These are phyloP conservation scores for Hypocryptadius cinnamomeus DNA, from an alignment of 2,113 vertebrate genomes.

Conservation along the genomic window DNA sequence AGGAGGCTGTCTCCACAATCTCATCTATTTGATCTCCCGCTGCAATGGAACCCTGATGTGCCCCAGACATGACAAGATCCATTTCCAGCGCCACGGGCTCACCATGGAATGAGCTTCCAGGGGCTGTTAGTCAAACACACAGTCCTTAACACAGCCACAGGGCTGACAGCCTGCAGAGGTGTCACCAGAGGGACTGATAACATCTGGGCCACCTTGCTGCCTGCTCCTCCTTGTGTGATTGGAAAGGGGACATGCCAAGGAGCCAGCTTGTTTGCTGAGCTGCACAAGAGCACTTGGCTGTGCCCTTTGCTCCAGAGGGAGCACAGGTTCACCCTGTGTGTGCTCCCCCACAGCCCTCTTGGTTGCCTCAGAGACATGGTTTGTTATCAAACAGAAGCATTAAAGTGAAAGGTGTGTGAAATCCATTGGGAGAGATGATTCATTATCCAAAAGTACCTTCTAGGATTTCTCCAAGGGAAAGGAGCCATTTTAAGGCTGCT, in stretches of 20 bases:
- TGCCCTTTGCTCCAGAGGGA: neutral
- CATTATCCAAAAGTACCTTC: neutral
- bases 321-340: neutral
- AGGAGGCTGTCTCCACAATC: neutral
- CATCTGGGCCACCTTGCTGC: neutral
- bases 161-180: neutral
- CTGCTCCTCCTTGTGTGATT: neutral
- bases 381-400: neutral
- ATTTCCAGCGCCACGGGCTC: fast-evolving
- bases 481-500: neutral
- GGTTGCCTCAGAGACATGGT: neutral
- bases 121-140: neutral
- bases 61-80: neutral
- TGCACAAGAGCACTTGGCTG: neutral
- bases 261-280: neutral
- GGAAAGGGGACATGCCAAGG: neutral
- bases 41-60: neutral
- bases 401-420: neutral
- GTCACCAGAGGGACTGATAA: neutral
- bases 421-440: neutral
- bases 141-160: neutral
- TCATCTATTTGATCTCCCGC: neutral
- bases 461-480: neutral
- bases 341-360: neutral
- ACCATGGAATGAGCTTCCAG: neutral